phyloP scores from a whole-genome alignment of 2,797 vertebrate species.

The Menidia menidia region DNA sequence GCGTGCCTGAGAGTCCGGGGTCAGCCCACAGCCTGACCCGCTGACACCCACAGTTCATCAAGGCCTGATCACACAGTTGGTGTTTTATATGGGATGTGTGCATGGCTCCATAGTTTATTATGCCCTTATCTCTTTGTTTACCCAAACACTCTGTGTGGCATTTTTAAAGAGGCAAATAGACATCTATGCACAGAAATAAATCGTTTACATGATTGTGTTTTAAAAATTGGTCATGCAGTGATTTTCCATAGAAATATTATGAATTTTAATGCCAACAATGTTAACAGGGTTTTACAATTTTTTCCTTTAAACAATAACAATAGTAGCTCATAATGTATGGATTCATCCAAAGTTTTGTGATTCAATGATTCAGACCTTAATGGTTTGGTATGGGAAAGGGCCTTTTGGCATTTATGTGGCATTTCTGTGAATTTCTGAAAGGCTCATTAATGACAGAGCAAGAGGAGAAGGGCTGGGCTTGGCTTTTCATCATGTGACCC shows the following conservation, averaged over 20 bases:
- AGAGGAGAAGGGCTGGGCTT: conserved; percentile 23
- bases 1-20: conserved; percentile 62
- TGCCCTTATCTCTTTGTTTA: conserved; percentile 23
- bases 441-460: not conserved
- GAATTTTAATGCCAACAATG: too few species aligned
- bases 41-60: conserved; percentile 41
- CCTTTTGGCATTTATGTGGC: not conserved
- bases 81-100: conserved; percentile 21
- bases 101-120: conserved; percentile 37
- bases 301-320: too few species aligned
- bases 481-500: conserved; percentile 56
- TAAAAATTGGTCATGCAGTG: too few species aligned
- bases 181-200: not conserved
- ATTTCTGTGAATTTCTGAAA: conserved; percentile 19
- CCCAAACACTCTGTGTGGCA: conserved; percentile 25
- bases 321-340: too few species aligned
- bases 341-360: not conserved
- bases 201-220: too few species aligned
- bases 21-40: conserved; percentile 41
- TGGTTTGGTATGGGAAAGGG: conserved; percentile 1
- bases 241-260: too few species aligned
- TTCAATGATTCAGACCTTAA: not conserved
- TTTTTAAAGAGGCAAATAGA: conserved; percentile 17
- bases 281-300: too few species aligned
- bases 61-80: conserved; percentile 30